phyloP scores from a whole-genome alignment of 2,888 invertebrate species.

The Pterobdella sp. region DNA sequence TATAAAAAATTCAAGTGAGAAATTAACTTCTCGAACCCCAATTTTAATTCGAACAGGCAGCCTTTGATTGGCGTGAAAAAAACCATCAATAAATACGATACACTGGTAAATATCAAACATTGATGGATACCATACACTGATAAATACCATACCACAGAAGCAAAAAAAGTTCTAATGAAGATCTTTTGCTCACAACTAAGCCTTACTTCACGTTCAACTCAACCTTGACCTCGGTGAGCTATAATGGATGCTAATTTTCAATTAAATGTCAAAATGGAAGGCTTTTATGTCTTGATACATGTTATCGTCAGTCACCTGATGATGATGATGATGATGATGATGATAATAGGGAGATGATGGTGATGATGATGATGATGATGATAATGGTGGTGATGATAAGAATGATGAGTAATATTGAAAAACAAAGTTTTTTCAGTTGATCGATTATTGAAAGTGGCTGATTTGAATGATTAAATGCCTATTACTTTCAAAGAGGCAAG shows the following conservation, averaged over 20 bases:
- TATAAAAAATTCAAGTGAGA: too few relatives aligned
- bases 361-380: not conserved
- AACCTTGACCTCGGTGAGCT: not conserved
- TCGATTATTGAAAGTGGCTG: too few relatives aligned
- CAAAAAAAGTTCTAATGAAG: not conserved
- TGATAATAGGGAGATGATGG: not conserved
- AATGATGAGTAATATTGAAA: not conserved
- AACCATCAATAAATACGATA: too few relatives aligned
- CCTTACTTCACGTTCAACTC: not conserved
- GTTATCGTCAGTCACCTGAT: not conserved
- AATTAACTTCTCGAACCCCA: too few relatives aligned
- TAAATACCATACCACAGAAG: not conserved
- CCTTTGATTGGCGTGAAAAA: too few relatives aligned
- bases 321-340: conserved; percentile 1
- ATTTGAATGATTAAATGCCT: too few relatives aligned
- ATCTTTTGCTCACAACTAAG: not conserved
- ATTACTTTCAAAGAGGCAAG: too few relatives aligned
- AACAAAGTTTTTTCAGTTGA: too few relatives aligned
- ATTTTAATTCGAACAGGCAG: too few relatives aligned
- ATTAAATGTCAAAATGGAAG: not conserved
- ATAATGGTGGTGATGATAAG: not conserved
- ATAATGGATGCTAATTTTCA: not conserved
- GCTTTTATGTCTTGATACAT: not conserved
- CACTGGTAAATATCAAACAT: too few relatives aligned
- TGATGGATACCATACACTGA: not conserved